Percentiles rank a stretch among this genome's conserved stretches.
Evolutionary conservation across 2,113 vertebrate genomes (phyloP).

Genomic region (Ptilorrhoa leucosticta): DNA sequence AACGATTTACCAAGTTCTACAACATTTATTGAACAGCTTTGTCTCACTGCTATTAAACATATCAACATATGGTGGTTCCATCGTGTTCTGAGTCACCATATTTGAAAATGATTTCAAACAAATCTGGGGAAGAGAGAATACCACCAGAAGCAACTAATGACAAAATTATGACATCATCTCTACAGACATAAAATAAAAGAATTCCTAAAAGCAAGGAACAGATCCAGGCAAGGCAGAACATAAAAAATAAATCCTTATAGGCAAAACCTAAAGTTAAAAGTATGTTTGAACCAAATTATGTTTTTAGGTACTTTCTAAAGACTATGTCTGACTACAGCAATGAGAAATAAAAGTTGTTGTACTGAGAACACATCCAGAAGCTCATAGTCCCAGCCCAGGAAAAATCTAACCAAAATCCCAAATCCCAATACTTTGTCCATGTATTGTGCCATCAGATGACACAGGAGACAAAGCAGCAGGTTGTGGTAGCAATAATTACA

Average conservation of each 20-base stretch:
- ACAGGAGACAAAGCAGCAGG: neutral
- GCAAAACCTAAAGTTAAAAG: neutral
- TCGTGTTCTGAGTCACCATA: fast-evolving
- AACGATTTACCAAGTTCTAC: neutral
- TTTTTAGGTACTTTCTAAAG: neutral
- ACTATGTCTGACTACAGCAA: neutral
- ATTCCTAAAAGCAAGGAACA: neutral
- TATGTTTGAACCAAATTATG: neutral
- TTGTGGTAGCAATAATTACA: neutral
- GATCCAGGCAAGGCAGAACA: neutral
- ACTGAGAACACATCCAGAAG: neutral
- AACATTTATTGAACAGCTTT: neutral
- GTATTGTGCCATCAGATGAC: fast-evolving
- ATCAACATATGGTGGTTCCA: neutral
- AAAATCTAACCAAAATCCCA: neutral
- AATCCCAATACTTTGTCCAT: neutral
- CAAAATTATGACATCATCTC: neutral
- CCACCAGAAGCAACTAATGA: neutral
- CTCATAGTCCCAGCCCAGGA: neutral
- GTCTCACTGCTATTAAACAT: neutral
- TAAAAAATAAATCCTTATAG: neutral
- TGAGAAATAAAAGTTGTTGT: neutral
- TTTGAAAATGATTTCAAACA: neutral
- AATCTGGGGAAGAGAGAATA: neutral
- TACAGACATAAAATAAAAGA: neutral